phyloP scores from a whole-genome alignment of 2,113 vertebrate genomes.

The Etheostoma cragini region DNA sequence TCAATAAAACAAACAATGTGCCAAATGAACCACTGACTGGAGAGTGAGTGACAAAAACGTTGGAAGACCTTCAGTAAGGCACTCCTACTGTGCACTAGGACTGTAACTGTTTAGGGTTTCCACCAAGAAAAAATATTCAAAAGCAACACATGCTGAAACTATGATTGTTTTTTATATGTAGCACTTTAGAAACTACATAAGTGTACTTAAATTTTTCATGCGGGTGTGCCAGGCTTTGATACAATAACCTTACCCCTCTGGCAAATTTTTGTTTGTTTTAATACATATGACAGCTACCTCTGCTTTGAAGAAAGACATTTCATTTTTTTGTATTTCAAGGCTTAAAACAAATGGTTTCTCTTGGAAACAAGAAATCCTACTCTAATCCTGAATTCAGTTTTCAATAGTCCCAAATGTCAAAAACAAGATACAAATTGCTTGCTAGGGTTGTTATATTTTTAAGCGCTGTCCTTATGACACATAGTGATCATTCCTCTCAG shows the following conservation, averaged over 20 bases:
- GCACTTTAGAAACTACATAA: conserved; percentile 6
- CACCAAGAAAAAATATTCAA: conserved; percentile 4
- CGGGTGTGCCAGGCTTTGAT: conserved; percentile 3
- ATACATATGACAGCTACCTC: background rate
- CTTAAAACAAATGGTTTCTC: background rate
- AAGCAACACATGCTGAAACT: conserved; percentile 1
- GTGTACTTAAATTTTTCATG: background rate
- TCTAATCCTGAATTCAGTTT: conserved; percentile 14
- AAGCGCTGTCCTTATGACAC: conserved; percentile 1
- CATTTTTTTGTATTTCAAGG: conserved; percentile 7
- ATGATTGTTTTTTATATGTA: background rate
- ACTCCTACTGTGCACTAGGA: conserved; percentile 6
- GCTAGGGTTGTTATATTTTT: conserved; percentile 20
- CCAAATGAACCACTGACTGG: conserved; percentile 59
- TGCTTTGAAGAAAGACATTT: conserved; percentile 19
- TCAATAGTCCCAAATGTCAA: conserved; percentile 10
- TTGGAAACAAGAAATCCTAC: background rate
- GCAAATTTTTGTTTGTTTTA: background rate
- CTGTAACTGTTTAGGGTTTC: conserved; percentile 24
- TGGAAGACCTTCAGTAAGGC: conserved; percentile 40
- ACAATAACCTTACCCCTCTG: conserved; percentile 2
- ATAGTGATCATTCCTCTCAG: conserved; percentile 40
- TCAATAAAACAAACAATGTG: conserved; percentile 71
- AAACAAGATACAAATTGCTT: background rate
- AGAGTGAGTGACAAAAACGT: conserved; percentile 59